These are phyloP conservation scores for Omphaloscelis lunosa DNA, from an alignment of 2,888 invertebrate species.

Conservation along the genomic window DNA sequence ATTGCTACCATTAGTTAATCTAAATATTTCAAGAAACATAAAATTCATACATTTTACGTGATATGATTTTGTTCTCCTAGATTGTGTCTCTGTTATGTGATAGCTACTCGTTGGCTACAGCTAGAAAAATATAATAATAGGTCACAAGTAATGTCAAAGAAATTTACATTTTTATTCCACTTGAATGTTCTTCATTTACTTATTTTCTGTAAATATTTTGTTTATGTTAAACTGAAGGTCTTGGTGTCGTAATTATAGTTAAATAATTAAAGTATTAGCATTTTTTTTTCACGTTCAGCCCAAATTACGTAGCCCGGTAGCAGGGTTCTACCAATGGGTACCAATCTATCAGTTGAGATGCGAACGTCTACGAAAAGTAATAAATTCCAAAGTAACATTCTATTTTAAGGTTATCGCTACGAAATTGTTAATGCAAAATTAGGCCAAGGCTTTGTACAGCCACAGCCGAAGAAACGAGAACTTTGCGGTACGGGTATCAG, in stretches of 20 bases:
- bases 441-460: slow-evolving; percentile 58
- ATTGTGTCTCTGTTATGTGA: neutral
- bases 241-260: neutral
- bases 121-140: neutral
- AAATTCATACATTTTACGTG: neutral
- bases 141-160: neutral
- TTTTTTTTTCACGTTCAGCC: neutral
- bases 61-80: neutral
- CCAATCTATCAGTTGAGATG: neutral
- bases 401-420: slow-evolving; percentile 24
- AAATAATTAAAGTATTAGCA: neutral
- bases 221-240: no score
- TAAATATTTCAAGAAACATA: slow-evolving; percentile 10
- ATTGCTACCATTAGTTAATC: slow-evolving; percentile 17
- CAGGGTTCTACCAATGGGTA: neutral
- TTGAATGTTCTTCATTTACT: neutral
- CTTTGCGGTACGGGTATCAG: slow-evolving; percentile 70
- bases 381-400: slow-evolving; percentile 12
- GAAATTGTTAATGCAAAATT: slow-evolving; percentile 40
- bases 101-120: neutral
- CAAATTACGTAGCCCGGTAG: neutral
- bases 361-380: neutral
- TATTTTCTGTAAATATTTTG: slow-evolving; percentile 2
- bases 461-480: slow-evolving; percentile 62
- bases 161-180: slow-evolving; percentile 7